Base-by-base conservation (phyloP, 2,797 vertebrate species). In the Schizopygopsis malacanthus region DNA sequence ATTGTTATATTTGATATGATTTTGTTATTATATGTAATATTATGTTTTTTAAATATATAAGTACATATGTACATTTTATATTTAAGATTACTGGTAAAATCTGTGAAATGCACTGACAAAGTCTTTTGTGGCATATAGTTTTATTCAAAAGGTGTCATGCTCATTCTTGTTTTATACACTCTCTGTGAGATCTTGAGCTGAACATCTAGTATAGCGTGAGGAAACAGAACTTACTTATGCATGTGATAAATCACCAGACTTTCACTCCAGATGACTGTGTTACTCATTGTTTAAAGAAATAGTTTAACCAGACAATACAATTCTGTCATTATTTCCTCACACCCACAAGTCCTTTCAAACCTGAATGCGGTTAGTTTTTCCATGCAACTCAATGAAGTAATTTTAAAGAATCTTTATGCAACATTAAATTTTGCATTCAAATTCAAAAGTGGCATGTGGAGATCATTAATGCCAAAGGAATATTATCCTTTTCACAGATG, bases 171-270 rank as follows among this genome's bases (percentile, higher is more conserved):
- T 47, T 72, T 25, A 47, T 22, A n/a, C 33, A n/a, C 52, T 13
- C 33, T 56, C 8, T n/a, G 28, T 45, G 45, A 67, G 28, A 61
- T 41, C 25, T n/a, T 33, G 10, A 79, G 28, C 54, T 52, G 54
- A 52, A 41, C 81, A 83, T 22, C 13, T 12, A 39, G 50, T 22
- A 10, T 69, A 65, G 33, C 22, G 18, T 80, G 39, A 85, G 71
- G 25, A 45, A 25, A 37, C 54, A 45, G 22, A 61, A 11, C 56
- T 41, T 11, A 84, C 37, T 79, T 20, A 80, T 47, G 80, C 71
- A 84, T 89, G 84, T 76, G 45, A 84, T 84, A 28, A 87, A 83
- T 89, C 80, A 82, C 10, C 11, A 52, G 8, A 13, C 45, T 50
- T 82, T 70, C 25, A 13, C 22, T 67, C 69, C 83, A 73, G 25